Percentiles rank a stretch among this genome's conserved stretches.
Evolutionary conservation across 2,888 invertebrate genomes (phyloP).

Genomic region (Tipula confusa): DNA sequence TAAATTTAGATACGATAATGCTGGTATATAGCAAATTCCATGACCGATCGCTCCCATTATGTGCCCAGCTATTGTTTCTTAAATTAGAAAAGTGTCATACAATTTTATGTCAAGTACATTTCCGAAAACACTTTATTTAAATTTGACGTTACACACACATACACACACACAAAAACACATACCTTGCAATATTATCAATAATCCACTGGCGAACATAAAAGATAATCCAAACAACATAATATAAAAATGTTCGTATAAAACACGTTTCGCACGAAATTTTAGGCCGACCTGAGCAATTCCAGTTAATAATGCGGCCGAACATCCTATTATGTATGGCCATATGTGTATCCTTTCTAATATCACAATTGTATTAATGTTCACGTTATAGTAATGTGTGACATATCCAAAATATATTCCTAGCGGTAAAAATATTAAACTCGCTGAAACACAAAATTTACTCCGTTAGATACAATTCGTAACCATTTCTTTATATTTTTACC

Average conservation of each 20-base stretch:
- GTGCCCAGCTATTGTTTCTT: background rate
- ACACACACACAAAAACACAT: background rate
- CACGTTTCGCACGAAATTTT: background rate
- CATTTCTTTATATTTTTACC: background rate
- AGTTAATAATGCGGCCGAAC: background rate
- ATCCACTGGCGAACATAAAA: background rate
- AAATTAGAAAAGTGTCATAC: background rate
- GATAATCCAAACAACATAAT: background rate
- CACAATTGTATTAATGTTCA: background rate
- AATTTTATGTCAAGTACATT: no score
- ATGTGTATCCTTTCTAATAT: background rate
- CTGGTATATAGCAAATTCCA: background rate
- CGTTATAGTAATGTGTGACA: background rate
- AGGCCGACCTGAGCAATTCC: background rate
- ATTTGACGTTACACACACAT: background rate
- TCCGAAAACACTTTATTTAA: background rate
- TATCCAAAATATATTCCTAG: background rate
- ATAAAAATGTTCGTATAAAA: constrained; percentile 16
- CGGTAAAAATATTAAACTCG: constrained; percentile 15
- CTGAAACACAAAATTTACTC: background rate
- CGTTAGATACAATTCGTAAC: background rate
- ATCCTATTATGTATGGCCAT: background rate
- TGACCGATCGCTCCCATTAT: background rate
- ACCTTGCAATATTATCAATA: background rate
- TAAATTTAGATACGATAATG: background rate